These are phyloP conservation scores for Campoplex capitator DNA, from an alignment of 2,888 invertebrate species.

Conservation along the genomic window DNA sequence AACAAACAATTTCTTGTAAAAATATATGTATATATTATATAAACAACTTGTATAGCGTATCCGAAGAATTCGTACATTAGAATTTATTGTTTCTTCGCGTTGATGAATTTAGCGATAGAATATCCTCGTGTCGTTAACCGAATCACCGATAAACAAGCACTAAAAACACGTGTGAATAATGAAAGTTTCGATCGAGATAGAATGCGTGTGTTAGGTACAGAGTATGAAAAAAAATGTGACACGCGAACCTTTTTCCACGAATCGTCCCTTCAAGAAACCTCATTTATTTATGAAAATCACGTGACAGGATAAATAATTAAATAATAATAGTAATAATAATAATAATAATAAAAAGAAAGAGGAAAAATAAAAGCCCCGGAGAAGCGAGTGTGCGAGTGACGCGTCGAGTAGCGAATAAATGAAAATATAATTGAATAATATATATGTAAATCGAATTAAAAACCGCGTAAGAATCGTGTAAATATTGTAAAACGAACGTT, in stretches of 20 bases:
- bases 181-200: constrained; percentile 20
- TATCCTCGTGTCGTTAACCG: constrained; percentile 27
- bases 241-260: constrained; percentile 6
- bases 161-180: not conserved
- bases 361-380: not conserved
- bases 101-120: constrained; percentile 16
- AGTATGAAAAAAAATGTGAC: constrained; percentile 35
- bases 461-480: constrained; percentile 73
- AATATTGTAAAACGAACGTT: constrained; percentile 80
- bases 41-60: constrained; percentile 57
- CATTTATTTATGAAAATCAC: constrained; percentile 5
- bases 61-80: constrained; percentile 48
- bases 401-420: constrained; percentile 62
- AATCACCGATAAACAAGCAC: not conserved
- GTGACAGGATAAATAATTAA: not conserved
- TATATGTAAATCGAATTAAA: constrained; percentile 71
- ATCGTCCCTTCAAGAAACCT: not conserved
- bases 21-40: constrained; percentile 16
- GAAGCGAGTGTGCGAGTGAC: constrained; percentile 39
- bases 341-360: not conserved
- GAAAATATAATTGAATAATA: constrained; percentile 68
- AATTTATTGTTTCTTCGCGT: constrained; percentile 14
- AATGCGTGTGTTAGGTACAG: constrained; percentile 24
- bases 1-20: constrained; percentile 40
- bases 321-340: not conserved